These are phyloP conservation scores for Tylochromis polylepis DNA, from an alignment of 2,113 vertebrate genomes.

Conservation along the genomic window DNA sequence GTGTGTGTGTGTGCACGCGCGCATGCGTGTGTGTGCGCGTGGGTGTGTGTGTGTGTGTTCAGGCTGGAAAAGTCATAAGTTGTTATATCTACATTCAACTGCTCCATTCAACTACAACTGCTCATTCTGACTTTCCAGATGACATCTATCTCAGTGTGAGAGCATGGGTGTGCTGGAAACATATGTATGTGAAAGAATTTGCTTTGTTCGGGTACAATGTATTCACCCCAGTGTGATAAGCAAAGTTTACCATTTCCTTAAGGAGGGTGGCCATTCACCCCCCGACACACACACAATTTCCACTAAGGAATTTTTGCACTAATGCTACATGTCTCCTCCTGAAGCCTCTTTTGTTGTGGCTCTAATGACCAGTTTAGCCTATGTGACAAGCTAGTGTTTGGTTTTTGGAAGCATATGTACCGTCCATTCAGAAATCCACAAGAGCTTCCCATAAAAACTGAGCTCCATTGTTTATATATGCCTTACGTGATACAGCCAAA, in stretches of 20 bases:
- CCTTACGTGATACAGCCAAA: slow-evolving; percentile 39
- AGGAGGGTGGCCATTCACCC: slow-evolving; percentile 23
- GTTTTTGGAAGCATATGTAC: slow-evolving; percentile 47
- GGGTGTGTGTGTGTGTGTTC: not conserved
- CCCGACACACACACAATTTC: slow-evolving; percentile 47
- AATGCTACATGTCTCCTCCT: slow-evolving; percentile 57
- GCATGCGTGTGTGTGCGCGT: not conserved
- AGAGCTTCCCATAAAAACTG: slow-evolving; percentile 42
- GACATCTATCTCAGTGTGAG: slow-evolving; percentile 4
- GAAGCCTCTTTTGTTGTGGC: slow-evolving; percentile 67
- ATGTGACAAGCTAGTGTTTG: slow-evolving; percentile 66
- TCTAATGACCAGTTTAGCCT: slow-evolving; percentile 54
- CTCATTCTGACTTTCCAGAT: slow-evolving; percentile 1
- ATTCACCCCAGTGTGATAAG: slow-evolving; percentile 45
- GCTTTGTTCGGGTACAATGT: slow-evolving; percentile 30
- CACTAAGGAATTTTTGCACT: slow-evolving; percentile 48
- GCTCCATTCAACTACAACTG: not conserved
- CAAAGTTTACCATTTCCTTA: slow-evolving; percentile 58
- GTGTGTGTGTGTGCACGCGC: not conserved
- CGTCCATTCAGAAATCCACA: slow-evolving; percentile 55
- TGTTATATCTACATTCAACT: slow-evolving; percentile 2
- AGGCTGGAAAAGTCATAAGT: not conserved
- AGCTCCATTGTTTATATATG: slow-evolving; percentile 57
- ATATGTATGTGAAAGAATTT: slow-evolving; percentile 12
- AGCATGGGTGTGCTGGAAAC: not conserved